Percentiles rank a stretch among this genome's conserved stretches.
Evolutionary conservation across 2,888 invertebrate species (phyloP).

Genomic region (Dicycla oo): DNA sequence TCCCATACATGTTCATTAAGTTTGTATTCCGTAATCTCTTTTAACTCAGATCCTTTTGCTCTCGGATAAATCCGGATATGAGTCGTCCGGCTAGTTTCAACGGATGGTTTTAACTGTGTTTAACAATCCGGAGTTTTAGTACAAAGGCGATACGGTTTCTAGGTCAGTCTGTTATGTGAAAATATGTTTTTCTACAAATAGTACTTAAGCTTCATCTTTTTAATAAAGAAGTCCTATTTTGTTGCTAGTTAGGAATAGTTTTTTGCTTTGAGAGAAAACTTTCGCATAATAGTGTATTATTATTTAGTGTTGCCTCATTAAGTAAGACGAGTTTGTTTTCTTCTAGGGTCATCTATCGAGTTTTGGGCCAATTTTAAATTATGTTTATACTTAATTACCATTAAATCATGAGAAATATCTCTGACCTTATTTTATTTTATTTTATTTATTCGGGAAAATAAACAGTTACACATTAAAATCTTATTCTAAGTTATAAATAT

Average conservation of each 20-base stretch:
- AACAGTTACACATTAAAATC: no score
- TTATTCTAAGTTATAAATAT: no score
- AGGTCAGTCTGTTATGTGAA: slow-evolving; percentile 36
- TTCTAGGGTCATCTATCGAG: background rate
- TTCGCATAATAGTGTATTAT: no score
- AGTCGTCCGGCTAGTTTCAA: slow-evolving; percentile 64
- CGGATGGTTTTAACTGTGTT: slow-evolving; percentile 65
- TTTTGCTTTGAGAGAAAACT: no score
- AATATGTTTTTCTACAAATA: slow-evolving; percentile 32
- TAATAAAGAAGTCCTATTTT: background rate
- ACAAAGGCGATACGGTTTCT: slow-evolving; percentile 50
- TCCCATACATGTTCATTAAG: background rate
- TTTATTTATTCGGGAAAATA: no score
- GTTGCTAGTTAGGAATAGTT: background rate
- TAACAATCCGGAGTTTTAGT: slow-evolving; percentile 59
- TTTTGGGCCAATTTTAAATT: no score
- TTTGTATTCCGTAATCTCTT: slow-evolving; percentile 10
- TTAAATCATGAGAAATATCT: no score
- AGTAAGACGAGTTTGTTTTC: no score
- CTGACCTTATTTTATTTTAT: no score
- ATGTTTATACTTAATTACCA: no score
- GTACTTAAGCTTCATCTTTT: slow-evolving; percentile 2
- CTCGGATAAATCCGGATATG: slow-evolving; percentile 60
- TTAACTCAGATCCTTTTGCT: slow-evolving; percentile 15
- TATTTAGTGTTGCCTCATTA: no score